Base-by-base conservation (phyloP, 2,113 vertebrate species). In the Guaruba guarouba region DNA sequence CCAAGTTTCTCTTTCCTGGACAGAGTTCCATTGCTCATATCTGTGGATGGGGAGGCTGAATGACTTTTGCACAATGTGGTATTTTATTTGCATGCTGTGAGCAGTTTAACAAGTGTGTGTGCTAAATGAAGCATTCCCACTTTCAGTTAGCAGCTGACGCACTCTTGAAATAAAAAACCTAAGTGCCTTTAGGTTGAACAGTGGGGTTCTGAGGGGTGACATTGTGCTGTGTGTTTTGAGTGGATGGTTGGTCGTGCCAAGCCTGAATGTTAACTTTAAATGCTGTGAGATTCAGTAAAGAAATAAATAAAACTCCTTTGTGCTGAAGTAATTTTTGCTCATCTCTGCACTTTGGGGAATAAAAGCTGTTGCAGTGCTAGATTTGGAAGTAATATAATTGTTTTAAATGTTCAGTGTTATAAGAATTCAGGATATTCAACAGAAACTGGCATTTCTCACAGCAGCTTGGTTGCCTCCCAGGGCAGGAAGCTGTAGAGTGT, bases 31-130 rank as follows among this genome's bases (percentile, higher is more conserved):
- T 59, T 75, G 86, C 91, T 95, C 68, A 24, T 87, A 91, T 94
- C 86, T 71, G 35, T 7, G 68, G 78, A 73, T 52, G 82, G 74
- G 91, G 86, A 95, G 79, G 0, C 77, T 62, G 74, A 94, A 89
- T 85, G 94, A 85, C 95, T 97, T 95, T 84, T 93, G 92, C 92
- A 96, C 93, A 93, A 87, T 77, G 92, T 25, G 0, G 63, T 31
- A 5, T 93, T 94, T 95, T 92, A 92, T 93, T 92, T 96, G 93
- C 91, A 88, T 93, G 93, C 91, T 95, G 95, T 93, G 92, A 93
- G 95, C 91, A 55, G 76, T 83, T 87, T 77, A 85, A 51, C 86
- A 80, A 92, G 81, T 95, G 92, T 77, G 88, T 90, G 95, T 69
- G 86, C 93, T 95, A 93, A 96, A 90, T 92, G 90, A 87, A 94